Conservation (phyloP, 2,113 vertebrate species). For the Pterocles orientalis region DNA sequence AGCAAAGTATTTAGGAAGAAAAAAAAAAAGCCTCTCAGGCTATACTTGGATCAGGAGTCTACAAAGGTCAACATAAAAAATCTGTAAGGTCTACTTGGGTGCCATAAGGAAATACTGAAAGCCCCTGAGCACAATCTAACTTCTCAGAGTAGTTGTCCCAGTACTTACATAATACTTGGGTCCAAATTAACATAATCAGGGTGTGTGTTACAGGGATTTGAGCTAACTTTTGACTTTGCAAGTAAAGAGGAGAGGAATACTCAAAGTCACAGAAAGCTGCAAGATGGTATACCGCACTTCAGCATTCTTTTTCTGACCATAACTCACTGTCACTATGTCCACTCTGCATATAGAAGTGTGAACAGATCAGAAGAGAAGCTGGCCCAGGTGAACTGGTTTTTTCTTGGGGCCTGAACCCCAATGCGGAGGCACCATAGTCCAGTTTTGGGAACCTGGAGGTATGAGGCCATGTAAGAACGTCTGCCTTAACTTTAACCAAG, state of each 20-base stretch:
- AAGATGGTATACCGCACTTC: neutral
- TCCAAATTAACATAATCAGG: neutral
- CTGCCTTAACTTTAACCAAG: neutral
- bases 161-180: neutral
- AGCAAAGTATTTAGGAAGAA: neutral
- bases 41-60: neutral
- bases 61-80: neutral
- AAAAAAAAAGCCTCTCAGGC: neutral
- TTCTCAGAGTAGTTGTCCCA: neutral
- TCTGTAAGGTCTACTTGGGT: neutral
- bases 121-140: neutral
- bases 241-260: neutral
- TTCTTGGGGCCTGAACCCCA: neutral
- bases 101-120: neutral
- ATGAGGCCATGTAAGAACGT: neutral
- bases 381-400: neutral
- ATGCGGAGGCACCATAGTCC: neutral
- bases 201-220: neutral
- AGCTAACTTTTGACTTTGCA: neutral
- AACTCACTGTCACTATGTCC: neutral
- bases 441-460: neutral
- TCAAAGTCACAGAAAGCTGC: neutral
- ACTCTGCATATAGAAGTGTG: neutral
- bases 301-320: neutral
- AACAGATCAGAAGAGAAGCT: neutral